phyloP scores from a whole-genome alignment of 2,113 vertebrate genomes.

The Ivindomyrus marchei region DNA sequence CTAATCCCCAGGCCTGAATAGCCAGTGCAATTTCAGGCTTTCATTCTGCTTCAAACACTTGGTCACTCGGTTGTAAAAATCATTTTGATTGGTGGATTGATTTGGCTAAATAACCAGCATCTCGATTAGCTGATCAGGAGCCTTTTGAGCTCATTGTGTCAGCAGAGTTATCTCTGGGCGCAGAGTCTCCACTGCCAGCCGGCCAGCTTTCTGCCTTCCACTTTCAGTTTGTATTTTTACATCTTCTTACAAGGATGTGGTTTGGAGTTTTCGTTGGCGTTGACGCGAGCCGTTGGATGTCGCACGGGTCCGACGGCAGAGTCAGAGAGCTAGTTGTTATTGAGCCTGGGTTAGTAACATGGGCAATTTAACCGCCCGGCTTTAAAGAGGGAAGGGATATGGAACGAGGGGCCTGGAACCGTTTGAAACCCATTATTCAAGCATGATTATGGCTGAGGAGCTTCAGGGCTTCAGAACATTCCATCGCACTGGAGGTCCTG shows the following conservation, averaged over 20 bases:
- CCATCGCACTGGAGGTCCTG: slow-evolving; percentile 9
- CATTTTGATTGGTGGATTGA: background rate
- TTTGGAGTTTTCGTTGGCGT: background rate
- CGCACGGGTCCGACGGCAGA: background rate
- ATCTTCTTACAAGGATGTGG: background rate
- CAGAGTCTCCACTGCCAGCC: background rate
- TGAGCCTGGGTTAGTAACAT: background rate
- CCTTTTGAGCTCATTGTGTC: background rate
- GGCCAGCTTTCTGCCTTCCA: background rate
- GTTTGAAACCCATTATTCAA: background rate
- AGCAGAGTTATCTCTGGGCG: background rate
- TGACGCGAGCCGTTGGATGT: background rate
- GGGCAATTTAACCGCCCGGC: background rate
- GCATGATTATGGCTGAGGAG: slow-evolving; percentile 1
- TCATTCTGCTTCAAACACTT: background rate
- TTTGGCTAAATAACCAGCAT: background rate
- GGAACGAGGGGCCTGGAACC: background rate
- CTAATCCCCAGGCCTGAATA: background rate
- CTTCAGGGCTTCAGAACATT: background rate
- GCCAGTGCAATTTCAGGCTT: background rate
- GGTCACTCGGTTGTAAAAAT: background rate
- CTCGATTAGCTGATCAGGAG: background rate
- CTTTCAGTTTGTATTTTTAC: background rate
- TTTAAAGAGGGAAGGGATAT: slow-evolving; percentile 4
- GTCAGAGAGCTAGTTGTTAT: background rate